A percentile compares a stretch with the other conserved stretches of the same genome.
Conservation (phyloP, 2,888 invertebrate genomes). For the Synanthedon andrenaeformis region DNA sequence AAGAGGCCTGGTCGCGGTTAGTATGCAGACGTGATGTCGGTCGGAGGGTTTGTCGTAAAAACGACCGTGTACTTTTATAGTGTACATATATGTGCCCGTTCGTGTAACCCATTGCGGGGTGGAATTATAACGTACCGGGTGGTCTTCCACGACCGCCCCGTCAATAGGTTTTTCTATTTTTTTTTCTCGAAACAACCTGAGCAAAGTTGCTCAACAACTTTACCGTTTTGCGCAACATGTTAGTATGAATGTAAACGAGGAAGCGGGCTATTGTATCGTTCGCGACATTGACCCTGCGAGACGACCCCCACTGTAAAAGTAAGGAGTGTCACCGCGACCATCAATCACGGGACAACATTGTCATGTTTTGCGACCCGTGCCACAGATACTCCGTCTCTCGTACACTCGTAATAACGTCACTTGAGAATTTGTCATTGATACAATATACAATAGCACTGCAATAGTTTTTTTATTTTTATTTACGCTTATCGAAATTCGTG, state of each 20-base stretch:
- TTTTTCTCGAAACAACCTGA: too few species aligned
- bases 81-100: constrained; percentile 3
- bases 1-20: too few species aligned
- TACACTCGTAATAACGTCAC: constrained; percentile 12
- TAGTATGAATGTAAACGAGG: background rate
- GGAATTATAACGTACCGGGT: constrained; percentile 31
- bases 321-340: constrained; percentile 56
- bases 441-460: too few species aligned
- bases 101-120: constrained; percentile 23
- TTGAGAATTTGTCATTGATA: background rate
- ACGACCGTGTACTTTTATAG: constrained; percentile 46
- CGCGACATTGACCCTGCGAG: constrained; percentile 53
- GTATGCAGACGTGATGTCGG: constrained; percentile 9
- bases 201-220: background rate
- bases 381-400: constrained; percentile 11
- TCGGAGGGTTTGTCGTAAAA: constrained; percentile 47
- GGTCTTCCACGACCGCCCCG: constrained; percentile 45
- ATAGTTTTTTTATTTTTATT: too few species aligned
- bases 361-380: constrained; percentile 49
- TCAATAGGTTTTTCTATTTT: constrained; percentile 27
- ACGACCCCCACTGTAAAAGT: constrained; percentile 42
- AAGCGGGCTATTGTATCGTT: constrained; percentile 1
- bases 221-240: background rate
- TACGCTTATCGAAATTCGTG: too few species aligned
- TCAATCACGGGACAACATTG: constrained; percentile 53